Base-by-base conservation (phyloP, 1,140 invertebrate genomes). In the Battus philenor region DNA sequence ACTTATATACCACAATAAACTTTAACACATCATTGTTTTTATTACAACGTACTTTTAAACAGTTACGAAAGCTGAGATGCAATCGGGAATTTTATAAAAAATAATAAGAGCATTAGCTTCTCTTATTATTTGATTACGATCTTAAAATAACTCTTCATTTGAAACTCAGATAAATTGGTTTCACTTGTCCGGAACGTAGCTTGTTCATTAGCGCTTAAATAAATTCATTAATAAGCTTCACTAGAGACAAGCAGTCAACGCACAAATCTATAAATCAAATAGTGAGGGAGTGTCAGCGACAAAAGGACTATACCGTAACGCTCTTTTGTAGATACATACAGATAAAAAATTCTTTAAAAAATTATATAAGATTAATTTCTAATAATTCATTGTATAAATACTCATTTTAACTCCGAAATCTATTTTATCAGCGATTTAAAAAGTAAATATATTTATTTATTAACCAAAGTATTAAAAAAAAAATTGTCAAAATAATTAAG, bases 191-290 rank as follows among this genome's bases (percentile, higher is more conserved):
- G 49, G 54, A 77, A 75, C 69, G 76, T 66, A 72, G 75, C 56
- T 81, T 76, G 72, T 84, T 84, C 80, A 81, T 84, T 84, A 81
- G 76, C 66, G 75, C 81, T 84, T 75, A 84, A 84, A 84, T 82
- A 80, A 82, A 82, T 80, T 84, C 77, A 84, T 84, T 84, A 84
- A 84, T 82, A 81, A 81, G 69, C 58, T 61, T 56, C 24, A 13
- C 51, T 32, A 59, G 69, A 75, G 77, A 84, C 77, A 80, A 69
- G 61, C 68, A 76, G 76, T 80, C 77, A 72, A 67, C 78, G 73
- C 47, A 70, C 59, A 68, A 68, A 75, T 79, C 78, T 76, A 82
- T 84, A 84, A 84, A 84, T 84, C 80, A 84, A 84, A 82, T 82
- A 73, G 76, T 79, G 67, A 77, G 78, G 74, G 80, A 68, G 69